These are phyloP conservation scores for Alouatta palliata DNA, from an alignment of 2,113 vertebrate genomes.

Conservation along the genomic window DNA sequence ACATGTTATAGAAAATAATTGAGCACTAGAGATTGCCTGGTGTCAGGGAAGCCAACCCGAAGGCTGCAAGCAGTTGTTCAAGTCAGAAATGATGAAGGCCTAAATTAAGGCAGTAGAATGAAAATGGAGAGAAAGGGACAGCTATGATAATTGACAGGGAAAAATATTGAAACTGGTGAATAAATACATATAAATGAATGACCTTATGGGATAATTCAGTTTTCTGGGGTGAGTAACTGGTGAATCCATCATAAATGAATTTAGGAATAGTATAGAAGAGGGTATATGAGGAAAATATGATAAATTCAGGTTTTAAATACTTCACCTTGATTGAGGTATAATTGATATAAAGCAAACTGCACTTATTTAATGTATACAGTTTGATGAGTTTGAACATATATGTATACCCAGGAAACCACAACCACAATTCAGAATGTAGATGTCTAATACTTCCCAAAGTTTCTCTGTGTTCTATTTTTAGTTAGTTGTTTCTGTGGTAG, in stretches of 20 bases:
- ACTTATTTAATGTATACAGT: neutral
- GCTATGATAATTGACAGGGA: neutral
- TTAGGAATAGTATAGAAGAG: neutral
- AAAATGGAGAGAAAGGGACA: neutral
- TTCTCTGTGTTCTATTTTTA: neutral
- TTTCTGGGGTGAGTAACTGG: neutral
- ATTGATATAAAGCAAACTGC: neutral
- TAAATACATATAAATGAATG: too few species aligned
- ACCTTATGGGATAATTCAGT: neutral
- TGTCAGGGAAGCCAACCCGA: neutral
- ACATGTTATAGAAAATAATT: neutral
- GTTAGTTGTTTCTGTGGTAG: neutral
- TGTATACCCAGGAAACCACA: neutral
- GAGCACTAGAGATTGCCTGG: neutral
- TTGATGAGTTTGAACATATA: neutral
- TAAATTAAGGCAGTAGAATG: neutral
- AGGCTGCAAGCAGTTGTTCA: rapidly evolving
- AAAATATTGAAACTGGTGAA: neutral
- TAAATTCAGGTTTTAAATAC: neutral
- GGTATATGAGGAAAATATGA: neutral
- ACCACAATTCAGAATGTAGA: neutral
- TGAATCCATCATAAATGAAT: neutral
- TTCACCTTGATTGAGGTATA: neutral
- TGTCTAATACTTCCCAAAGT: neutral
- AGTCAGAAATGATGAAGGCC: neutral